Base-by-base conservation (phyloP, 1,140 invertebrate species). In the Spodoptera litura region DNA sequence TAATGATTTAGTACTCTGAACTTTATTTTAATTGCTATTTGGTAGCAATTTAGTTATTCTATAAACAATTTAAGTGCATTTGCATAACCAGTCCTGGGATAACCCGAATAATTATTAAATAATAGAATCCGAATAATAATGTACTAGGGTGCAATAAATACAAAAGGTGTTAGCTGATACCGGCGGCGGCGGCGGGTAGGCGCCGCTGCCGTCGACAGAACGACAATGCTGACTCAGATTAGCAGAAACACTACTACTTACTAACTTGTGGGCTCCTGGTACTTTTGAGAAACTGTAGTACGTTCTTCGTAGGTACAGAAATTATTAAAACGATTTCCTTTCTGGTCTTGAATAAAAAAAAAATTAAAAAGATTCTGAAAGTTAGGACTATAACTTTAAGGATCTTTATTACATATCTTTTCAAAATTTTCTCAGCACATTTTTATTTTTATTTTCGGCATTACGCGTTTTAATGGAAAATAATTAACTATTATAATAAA, bases 181-280 rank as follows among this genome's bases (percentile, higher is more conserved):
- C 38, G 58, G 38, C 38, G 31, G 13, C 38, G 55, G 71, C 82
- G 56, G 10, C 82, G 53, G 10, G 74, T 72, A 81, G 85, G 83
- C 85, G 86, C 85, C 85, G 79, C 78, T 80, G 51, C 59, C 83
- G 82, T 86, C 83, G 81, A 76, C 83, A 77, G 61, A 78, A 74
- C 72, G 12, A 73, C 82, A 78, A 56, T 79, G 87, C 87, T 89
- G 85, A 90, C 70, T 83, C 84, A 85, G 72, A 83, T 84, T 90
- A 86, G 83, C 83, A 66, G 85, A 82, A 86, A 89, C 58, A 82
- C 66, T 83, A 78, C 82, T 66, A 66, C 49, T 76, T 66, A 66
- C 49, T 76, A 81, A 81, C 13, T 87, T 83, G 86, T 90, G 85
- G 0, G 53, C 71, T 82, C 86, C 86, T 88, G 86, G 85, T 85